phyloP scores from a whole-genome alignment of 2,113 vertebrate species.

The Pao palembangensis region DNA sequence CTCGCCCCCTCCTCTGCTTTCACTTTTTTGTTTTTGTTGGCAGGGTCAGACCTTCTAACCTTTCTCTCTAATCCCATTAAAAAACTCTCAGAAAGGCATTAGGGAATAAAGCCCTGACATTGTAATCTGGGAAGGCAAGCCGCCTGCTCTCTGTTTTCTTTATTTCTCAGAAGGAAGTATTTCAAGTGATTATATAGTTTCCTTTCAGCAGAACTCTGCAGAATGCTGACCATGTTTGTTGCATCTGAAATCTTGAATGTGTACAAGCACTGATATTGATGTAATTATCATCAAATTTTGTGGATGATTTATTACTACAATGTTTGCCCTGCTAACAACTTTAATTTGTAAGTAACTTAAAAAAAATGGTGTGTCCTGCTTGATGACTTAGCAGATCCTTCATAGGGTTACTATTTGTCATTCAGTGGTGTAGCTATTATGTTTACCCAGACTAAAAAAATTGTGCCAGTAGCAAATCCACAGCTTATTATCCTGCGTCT shows the following conservation, averaged over 20 bases:
- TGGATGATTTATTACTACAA: neutral
- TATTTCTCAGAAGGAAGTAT: conserved; percentile 31
- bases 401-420: conserved; percentile 37
- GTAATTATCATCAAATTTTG: too few species aligned
- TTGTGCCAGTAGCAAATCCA: conserved; percentile 30
- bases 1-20: conserved; percentile 30
- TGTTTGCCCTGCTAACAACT: neutral
- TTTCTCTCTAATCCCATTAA: conserved; percentile 68
- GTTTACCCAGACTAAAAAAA: conserved; percentile 39
- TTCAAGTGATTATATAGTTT: conserved; percentile 26
- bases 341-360: conserved; percentile 2
- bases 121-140: conserved; percentile 48
- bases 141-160: conserved; percentile 2
- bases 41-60: conserved; percentile 45
- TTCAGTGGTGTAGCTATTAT: conserved; percentile 36
- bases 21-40: conserved; percentile 42
- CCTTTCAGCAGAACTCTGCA: conserved; percentile 21
- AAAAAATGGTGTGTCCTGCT: neutral
- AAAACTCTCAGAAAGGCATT: conserved; percentile 54
- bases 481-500: conserved; percentile 50
- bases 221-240: neutral
- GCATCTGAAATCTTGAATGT: neutral
- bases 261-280: neutral
- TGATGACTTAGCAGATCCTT: conserved; percentile 13
- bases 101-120: conserved; percentile 53